These are phyloP conservation scores for Penaeus vannamei DNA, from an alignment of 1,140 invertebrate species.

Conservation along the genomic window DNA sequence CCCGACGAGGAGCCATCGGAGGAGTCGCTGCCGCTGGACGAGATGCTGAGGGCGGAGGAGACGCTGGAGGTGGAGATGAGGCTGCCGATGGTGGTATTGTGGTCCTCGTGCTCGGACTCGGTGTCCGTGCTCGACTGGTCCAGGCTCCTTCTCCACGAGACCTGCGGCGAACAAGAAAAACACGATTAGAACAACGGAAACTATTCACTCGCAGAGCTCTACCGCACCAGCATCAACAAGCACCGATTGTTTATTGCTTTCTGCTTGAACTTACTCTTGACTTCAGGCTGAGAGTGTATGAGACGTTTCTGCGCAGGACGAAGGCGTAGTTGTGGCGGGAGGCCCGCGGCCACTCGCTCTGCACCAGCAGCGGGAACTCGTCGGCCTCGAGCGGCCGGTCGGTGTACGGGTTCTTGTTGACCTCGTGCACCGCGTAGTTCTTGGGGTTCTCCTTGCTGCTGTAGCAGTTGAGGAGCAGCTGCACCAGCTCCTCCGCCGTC, in stretches of 20 bases:
- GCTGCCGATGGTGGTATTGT: conserved; percentile 46
- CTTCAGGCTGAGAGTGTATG: conserved; percentile 52
- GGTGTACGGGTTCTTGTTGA: conserved; percentile 81
- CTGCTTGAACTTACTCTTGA: conserved; percentile 49
- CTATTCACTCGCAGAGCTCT: background rate
- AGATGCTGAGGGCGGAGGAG: conserved; percentile 38
- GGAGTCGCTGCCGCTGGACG: background rate
- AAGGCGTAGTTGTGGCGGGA: conserved; percentile 45
- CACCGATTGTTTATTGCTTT: background rate
- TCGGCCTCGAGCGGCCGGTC: conserved; percentile 89
- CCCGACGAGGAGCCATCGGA: conserved; percentile 31
- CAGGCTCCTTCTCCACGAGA: conserved; percentile 55
- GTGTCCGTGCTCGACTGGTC: conserved; percentile 63
- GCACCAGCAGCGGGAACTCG: conserved; percentile 86
- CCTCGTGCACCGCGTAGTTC: conserved; percentile 90
- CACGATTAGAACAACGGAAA: background rate
- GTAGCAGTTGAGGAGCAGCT: conserved; percentile 71
- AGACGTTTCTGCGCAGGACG: conserved; percentile 55
- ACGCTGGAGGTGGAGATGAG: conserved; percentile 34
- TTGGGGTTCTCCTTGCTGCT: conserved; percentile 86
- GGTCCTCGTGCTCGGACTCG: conserved; percentile 61
- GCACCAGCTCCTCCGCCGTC: conserved; percentile 70
- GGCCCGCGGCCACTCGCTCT: conserved; percentile 79
- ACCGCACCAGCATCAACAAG: too few species aligned
- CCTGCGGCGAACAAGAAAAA: conserved; percentile 8